Evolutionary conservation across 2,113 vertebrate species (phyloP).

Genomic region (Tauraco erythrolophus): DNA sequence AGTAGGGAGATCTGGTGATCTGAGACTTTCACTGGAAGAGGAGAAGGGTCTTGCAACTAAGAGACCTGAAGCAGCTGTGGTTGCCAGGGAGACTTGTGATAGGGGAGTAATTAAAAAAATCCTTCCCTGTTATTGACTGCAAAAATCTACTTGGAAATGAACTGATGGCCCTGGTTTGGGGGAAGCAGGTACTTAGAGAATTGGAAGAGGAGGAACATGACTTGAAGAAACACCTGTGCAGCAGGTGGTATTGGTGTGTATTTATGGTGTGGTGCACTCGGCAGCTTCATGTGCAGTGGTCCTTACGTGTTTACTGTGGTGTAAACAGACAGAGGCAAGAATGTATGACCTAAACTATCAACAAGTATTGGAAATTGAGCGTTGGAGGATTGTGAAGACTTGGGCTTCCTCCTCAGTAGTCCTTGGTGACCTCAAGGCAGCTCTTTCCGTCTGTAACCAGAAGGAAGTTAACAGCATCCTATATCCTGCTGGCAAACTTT

Average conservation of each 20-base stretch:
- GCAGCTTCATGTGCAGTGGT: not conserved
- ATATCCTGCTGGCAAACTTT: not conserved
- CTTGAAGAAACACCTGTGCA: not conserved
- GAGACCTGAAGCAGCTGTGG: not conserved
- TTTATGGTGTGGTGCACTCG: fast-evolving
- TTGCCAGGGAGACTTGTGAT: not conserved
- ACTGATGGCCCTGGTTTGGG: not conserved
- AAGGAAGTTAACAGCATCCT: not conserved
- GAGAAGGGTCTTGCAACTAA: not conserved
- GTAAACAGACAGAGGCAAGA: not conserved
- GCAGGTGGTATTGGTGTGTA: fast-evolving
- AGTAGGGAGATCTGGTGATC: not conserved
- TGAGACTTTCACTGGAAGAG: not conserved
- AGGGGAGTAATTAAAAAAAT: not conserved
- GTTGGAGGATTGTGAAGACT: not conserved
- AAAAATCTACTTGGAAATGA: not conserved
- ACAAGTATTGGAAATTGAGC: fast-evolving
- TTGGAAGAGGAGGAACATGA: not conserved
- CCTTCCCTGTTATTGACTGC: not conserved
- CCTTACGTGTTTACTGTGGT: fast-evolving
- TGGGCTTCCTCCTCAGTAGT: not conserved
- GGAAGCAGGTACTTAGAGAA: not conserved
- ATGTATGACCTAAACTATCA: fast-evolving
- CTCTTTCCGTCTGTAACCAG: not conserved
- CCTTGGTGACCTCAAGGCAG: not conserved